A percentile compares a stretch with the other conserved stretches of the same genome.
Conservation (phyloP, 2,113 vertebrate genomes). For the Strigops habroptila region DNA sequence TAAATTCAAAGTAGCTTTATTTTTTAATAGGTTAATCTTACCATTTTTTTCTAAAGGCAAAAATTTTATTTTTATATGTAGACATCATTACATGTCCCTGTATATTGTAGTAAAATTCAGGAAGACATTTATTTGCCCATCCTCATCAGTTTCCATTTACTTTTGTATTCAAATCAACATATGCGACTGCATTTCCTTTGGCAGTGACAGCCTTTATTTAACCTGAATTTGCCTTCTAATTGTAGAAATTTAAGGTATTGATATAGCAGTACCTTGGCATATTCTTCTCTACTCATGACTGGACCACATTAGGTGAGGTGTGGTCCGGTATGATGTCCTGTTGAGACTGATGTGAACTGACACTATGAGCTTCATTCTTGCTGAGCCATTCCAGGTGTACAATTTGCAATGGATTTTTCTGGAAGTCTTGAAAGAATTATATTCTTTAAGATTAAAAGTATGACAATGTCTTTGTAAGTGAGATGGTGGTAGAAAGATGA, state of each 20-base stretch:
- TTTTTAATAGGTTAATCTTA: not conserved
- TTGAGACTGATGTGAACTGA: not conserved
- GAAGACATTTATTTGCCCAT: not conserved
- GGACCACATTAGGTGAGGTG: not conserved
- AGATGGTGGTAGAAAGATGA: not conserved
- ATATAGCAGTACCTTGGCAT: not conserved
- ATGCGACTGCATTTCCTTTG: not conserved
- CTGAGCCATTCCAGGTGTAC: not conserved
- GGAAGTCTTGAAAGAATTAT: not conserved
- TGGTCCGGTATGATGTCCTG: not conserved
- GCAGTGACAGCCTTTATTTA: not conserved
- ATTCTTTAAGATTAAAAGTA: not conserved
- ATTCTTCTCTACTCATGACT: not conserved
- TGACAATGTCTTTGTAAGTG: not conserved
- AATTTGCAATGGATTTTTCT: not conserved
- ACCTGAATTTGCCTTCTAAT: not conserved
- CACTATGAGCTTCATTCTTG: not conserved
- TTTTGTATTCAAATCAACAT: not conserved
- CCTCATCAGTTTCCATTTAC: not conserved
- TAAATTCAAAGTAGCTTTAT: not conserved
- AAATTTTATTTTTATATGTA: not conserved
- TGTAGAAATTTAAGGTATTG: not conserved
- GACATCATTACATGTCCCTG: not conserved
- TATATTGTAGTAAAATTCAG: not conserved
- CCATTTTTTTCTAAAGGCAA: not conserved